A percentile compares a stretch with the other conserved stretches of the same genome.
Conservation (phyloP, 2,797 vertebrate genomes). For the Hyperoplus immaculatus region DNA sequence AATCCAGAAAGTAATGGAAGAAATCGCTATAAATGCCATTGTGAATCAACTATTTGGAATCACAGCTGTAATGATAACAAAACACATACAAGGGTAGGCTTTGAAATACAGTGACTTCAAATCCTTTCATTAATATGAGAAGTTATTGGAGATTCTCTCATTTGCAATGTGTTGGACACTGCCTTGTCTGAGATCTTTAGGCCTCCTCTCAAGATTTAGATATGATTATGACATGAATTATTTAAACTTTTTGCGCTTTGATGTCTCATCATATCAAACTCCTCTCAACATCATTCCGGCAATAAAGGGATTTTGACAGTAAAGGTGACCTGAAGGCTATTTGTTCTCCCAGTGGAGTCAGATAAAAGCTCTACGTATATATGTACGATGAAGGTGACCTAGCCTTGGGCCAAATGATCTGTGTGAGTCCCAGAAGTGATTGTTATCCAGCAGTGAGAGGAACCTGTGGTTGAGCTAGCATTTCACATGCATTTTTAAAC, state of each 20-base stretch:
- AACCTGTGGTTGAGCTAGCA: constrained; percentile 38
- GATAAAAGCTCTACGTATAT: constrained; percentile 68
- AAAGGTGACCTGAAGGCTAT: constrained; percentile 65
- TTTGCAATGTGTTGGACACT: not conserved
- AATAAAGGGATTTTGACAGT: constrained; percentile 56
- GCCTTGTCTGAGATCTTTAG: constrained; percentile 5
- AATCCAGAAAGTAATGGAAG: not conserved
- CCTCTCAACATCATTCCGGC: constrained; percentile 32
- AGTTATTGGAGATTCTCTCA: not conserved
- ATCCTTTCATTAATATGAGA: not conserved
- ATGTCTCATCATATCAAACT: constrained; percentile 61
- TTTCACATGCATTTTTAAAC: constrained; percentile 54
- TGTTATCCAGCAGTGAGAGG: constrained; percentile 51
- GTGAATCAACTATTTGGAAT: not conserved
- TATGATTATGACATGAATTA: constrained; percentile 43
- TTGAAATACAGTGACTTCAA: not conserved
- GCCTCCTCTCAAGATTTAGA: constrained; percentile 32
- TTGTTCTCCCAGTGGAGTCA: constrained; percentile 54
- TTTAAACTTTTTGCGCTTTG: constrained; percentile 53
- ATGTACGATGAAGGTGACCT: constrained; percentile 58
- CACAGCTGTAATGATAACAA: not conserved
- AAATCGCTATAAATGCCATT: not conserved
- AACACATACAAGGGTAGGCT: not conserved
- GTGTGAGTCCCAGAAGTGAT: constrained; percentile 55
- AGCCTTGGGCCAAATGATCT: constrained; percentile 63